These are phyloP conservation scores for Bos indicus DNA, from an alignment of 2,113 vertebrate species.

Conservation along the genomic window DNA sequence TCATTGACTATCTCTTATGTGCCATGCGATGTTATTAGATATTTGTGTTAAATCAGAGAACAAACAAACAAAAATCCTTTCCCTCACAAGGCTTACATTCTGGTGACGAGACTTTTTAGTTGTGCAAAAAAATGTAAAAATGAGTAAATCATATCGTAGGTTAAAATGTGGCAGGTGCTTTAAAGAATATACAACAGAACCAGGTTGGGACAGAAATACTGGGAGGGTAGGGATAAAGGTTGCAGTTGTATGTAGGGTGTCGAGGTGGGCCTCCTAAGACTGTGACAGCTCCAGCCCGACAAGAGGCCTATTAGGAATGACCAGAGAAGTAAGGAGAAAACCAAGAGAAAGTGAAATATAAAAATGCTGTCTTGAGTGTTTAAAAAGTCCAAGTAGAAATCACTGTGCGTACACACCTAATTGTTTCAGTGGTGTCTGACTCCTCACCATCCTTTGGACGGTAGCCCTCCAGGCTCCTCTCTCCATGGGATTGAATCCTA, in stretches of 20 bases:
- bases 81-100: background rate
- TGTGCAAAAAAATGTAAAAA: background rate
- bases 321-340: background rate
- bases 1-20: background rate
- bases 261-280: background rate
- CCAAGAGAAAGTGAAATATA: background rate
- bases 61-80: background rate
- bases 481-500: background rate
- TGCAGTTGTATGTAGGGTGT: too few species aligned
- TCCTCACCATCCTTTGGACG: background rate
- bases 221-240: background rate
- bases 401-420: background rate
- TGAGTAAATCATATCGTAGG: background rate
- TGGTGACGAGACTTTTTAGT: background rate
- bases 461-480: background rate
- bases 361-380: background rate
- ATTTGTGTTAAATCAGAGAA: constrained; percentile 23
- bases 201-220: background rate
- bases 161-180: background rate
- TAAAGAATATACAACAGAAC: background rate
- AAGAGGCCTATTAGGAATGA: background rate
- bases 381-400: background rate
- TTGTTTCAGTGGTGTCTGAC: background rate
- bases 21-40: background rate
- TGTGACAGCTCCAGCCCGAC: background rate